phyloP scores from a whole-genome alignment of 2,113 vertebrate species.

The Ranitomeya variabilis region DNA sequence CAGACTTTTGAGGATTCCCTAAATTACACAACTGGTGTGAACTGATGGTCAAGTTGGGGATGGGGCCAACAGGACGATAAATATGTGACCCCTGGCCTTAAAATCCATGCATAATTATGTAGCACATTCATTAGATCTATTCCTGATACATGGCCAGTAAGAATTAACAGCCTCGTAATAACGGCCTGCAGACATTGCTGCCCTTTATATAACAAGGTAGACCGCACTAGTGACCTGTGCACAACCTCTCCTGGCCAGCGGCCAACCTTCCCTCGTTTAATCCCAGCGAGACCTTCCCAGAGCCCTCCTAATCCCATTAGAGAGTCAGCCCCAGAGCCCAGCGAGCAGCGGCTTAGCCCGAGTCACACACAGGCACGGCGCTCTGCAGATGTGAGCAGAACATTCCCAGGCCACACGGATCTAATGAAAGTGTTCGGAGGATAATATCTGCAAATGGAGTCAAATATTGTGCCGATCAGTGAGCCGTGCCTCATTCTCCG shows the following conservation, averaged over 20 bases:
- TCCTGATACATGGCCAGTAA: no score
- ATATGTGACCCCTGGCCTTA: no score
- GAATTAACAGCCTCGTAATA: no score
- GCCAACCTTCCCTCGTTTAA: constrained; percentile 40
- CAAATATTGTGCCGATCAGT: constrained; percentile 59
- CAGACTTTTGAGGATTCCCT: no score
- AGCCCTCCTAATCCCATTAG: constrained; percentile 65
- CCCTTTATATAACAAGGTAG: neutral
- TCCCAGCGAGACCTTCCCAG: constrained; percentile 46
- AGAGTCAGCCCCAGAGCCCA: constrained; percentile 56
- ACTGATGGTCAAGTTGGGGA: no score
- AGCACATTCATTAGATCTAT: no score
- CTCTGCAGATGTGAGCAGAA: constrained; percentile 29
- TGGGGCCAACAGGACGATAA: no score
- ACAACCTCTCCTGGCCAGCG: constrained; percentile 39
- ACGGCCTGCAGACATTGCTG: no score
- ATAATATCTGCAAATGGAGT: constrained; percentile 60
- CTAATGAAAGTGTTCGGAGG: constrained; percentile 61
- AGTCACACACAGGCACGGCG: neutral
- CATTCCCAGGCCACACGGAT: constrained; percentile 48
- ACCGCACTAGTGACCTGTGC: neutral
- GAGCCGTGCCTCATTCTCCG: neutral
- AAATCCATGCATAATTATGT: no score
- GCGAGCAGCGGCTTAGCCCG: neutral
- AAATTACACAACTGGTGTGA: no score